phyloP scores from a whole-genome alignment of 2,113 vertebrate species.

The Grus americana region DNA sequence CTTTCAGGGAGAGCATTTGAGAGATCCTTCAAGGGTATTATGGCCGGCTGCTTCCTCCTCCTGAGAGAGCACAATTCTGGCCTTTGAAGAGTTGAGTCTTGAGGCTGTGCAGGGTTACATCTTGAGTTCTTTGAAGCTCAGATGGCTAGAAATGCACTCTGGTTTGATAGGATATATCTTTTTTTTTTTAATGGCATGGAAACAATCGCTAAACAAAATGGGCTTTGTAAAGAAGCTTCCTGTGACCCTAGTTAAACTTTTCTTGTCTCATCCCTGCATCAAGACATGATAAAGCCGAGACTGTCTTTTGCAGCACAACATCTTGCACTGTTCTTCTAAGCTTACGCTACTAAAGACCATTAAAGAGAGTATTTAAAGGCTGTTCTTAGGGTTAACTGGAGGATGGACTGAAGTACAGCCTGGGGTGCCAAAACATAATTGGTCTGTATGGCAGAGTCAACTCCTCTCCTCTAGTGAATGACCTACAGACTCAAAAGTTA shows the following conservation, averaged over 20 bases:
- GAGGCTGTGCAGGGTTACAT: neutral
- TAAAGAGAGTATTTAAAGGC: neutral
- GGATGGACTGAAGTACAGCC: neutral
- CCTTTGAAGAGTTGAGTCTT: neutral
- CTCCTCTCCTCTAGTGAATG: neutral
- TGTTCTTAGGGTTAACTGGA: neutral
- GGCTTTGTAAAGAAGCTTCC: conserved; percentile 3
- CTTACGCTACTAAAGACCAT: neutral
- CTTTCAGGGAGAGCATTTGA: neutral
- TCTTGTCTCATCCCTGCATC: neutral
- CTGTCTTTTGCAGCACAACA: neutral
- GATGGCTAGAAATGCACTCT: neutral
- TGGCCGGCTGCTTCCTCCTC: neutral
- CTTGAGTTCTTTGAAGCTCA: neutral
- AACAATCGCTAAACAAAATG: neutral
- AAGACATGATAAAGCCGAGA: neutral
- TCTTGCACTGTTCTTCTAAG: neutral
- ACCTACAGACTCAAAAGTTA: neutral
- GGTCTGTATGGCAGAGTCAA: neutral
- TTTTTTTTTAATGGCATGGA: neutral
- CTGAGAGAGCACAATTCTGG: neutral
- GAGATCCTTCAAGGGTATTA: neutral
- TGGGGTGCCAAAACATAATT: neutral
- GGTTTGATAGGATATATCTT: neutral
- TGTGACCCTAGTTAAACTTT: neutral